Evolutionary conservation across 2,797 vertebrate species (phyloP).

Genomic region (Oryzias sinensis): DNA sequence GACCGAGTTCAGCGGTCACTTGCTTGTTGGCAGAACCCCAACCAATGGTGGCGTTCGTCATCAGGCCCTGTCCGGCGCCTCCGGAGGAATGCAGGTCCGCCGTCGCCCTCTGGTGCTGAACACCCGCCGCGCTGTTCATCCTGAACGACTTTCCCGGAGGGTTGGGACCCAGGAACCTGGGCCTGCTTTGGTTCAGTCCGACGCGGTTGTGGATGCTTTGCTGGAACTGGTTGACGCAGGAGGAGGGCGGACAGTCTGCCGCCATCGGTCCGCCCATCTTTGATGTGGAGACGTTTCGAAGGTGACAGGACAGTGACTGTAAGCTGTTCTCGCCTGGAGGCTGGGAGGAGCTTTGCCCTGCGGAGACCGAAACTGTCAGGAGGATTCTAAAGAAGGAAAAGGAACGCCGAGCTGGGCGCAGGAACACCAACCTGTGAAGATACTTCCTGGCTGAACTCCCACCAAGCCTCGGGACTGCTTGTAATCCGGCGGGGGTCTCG

Average conservation of each 20-base stretch:
- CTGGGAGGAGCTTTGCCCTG: constrained; percentile 80
- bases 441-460: constrained; percentile 79
- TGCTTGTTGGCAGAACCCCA: constrained; percentile 84
- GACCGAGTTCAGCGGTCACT: constrained; percentile 72
- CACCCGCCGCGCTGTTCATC: constrained; percentile 69
- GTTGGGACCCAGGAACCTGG: constrained; percentile 79
- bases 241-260: constrained; percentile 76
- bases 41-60: constrained; percentile 76
- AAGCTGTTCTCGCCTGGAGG: constrained; percentile 82
- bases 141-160: constrained; percentile 78
- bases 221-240: constrained; percentile 79
- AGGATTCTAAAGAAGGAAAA: not conserved
- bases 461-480: constrained; percentile 88
- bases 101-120: constrained; percentile 78
- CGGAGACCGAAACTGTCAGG: constrained; percentile 12
- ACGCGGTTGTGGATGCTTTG: constrained; percentile 81
- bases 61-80: constrained; percentile 73
- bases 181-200: constrained; percentile 79
- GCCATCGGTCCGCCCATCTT: constrained; percentile 82
- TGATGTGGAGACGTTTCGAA: constrained; percentile 75
- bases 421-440: constrained; percentile 81
- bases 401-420: not conserved
- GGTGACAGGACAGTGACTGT: constrained; percentile 80
- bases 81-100: constrained; percentile 75
- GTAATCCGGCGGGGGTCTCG: constrained; percentile 94